These are phyloP conservation scores for Orbicella faveolata DNA, from an alignment of 64 coral and sea anemone genomes.

Conservation along the genomic window DNA sequence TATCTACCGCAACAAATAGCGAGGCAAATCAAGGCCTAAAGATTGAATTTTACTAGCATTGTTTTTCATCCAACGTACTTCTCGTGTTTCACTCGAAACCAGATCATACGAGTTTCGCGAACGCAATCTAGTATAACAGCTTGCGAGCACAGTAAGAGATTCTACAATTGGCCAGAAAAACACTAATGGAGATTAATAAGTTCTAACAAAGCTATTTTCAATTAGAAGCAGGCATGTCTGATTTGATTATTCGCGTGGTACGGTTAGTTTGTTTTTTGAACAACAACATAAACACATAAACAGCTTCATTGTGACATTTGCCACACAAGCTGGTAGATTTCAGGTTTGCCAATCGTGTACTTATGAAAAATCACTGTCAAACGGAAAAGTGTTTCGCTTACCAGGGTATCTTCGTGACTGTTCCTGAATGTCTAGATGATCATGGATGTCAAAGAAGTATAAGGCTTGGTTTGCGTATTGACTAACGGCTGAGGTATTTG, in stretches of 20 bases:
- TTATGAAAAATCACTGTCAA: not conserved
- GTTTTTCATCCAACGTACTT: not conserved
- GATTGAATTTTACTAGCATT: not conserved
- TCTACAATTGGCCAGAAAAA: not conserved
- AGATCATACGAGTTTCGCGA: not conserved
- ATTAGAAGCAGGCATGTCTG: not conserved
- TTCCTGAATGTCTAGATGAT: too few relatives aligned
- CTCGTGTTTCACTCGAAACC: slow-evolving; percentile 13
- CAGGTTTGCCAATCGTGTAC: not conserved
- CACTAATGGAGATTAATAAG: not conserved
- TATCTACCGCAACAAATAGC: not conserved
- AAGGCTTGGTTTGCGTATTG: too few relatives aligned
- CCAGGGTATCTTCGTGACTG: not conserved
- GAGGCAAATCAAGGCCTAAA: too few relatives aligned
- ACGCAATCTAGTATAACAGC: not conserved
- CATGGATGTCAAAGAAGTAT: not conserved
- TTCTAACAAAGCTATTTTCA: not conserved
- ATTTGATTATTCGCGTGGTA: not conserved
- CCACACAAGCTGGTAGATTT: slow-evolving; percentile 8
- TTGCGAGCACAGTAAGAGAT: not conserved
- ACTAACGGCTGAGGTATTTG: not conserved
- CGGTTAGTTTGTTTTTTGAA: not conserved
- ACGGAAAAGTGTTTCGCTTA: not conserved
- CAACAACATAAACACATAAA: not conserved
- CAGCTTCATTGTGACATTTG: not conserved